Evolutionary conservation across 2,797 vertebrate species (phyloP).

Genomic region (Lutjanus argentimaculatus): DNA sequence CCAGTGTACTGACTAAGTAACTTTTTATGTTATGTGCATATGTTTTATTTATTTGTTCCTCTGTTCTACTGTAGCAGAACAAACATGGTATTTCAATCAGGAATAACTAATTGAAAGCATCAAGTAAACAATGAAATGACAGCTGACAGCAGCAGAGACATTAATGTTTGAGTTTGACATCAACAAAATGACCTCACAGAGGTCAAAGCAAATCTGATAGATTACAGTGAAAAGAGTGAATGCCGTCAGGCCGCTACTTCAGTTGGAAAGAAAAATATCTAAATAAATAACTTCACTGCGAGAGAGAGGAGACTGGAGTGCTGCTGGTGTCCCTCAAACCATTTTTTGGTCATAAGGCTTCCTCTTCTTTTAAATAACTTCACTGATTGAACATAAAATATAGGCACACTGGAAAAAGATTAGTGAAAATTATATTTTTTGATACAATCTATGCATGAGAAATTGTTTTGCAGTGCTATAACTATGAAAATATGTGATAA

Average conservation of each 20-base stretch:
- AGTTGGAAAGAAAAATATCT: neutral
- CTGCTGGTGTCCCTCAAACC: no score
- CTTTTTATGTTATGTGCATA: neutral
- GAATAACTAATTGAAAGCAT: neutral
- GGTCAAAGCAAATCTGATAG: neutral
- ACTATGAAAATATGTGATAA: neutral
- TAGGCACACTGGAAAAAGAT: no score
- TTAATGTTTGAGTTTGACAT: neutral
- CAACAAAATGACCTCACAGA: neutral
- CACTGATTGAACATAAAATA: neutral
- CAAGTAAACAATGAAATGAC: neutral
- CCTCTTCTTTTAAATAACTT: neutral
- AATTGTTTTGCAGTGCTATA: neutral
- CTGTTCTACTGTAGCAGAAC: neutral
- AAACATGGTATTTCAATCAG: slow-evolving; percentile 5
- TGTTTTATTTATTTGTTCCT: neutral
- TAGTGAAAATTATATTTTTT: no score
- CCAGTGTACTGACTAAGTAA: neutral
- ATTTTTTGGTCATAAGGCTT: no score
- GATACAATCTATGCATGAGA: no score
- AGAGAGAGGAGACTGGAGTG: no score
- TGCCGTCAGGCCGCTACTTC: neutral
- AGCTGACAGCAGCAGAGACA: neutral
- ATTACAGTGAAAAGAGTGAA: neutral
- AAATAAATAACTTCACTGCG: neutral